A percentile compares a stretch with the other conserved stretches of the same genome.
phyloP scores from a whole-genome alignment of 2,797 vertebrate species.

The Anguilla megastoma region DNA sequence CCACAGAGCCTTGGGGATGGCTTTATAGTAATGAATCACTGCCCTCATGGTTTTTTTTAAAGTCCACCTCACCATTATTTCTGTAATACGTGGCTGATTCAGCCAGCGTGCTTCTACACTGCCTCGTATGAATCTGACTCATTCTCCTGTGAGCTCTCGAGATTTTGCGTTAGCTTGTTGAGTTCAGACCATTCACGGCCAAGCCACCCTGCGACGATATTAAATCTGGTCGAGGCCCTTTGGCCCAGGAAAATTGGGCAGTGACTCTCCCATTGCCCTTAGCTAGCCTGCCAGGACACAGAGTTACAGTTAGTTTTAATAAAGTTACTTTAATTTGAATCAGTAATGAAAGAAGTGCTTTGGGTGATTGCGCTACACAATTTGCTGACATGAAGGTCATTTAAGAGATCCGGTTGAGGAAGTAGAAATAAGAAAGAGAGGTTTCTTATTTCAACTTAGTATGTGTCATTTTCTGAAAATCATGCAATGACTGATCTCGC shows the following conservation, averaged over 20 bases:
- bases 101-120: neutral
- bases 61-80: neutral
- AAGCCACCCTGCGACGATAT: neutral
- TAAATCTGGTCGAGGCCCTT: neutral
- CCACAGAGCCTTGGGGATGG: neutral
- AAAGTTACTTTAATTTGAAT: slow-evolving; percentile 3
- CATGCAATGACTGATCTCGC: too few relatives aligned
- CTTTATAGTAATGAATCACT: neutral
- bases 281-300: neutral
- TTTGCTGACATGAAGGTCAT: neutral
- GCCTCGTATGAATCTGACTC: neutral
- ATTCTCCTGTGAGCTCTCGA: neutral
- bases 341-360: neutral
- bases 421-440: too few relatives aligned
- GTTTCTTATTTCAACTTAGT: too few relatives aligned
- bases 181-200: neutral
- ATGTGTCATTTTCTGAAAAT: too few relatives aligned
- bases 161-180: neutral
- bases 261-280: neutral
- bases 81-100: neutral
- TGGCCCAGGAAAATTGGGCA: too few relatives aligned
- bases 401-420: too few relatives aligned
- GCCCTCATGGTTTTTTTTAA: too few relatives aligned
- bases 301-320: neutral
- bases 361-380: neutral